Percentiles rank a stretch among this genome's conserved stretches.
These are phyloP conservation scores for Merluccius polli DNA, from an alignment of 2,797 vertebrate species.

Conservation along the genomic window DNA sequence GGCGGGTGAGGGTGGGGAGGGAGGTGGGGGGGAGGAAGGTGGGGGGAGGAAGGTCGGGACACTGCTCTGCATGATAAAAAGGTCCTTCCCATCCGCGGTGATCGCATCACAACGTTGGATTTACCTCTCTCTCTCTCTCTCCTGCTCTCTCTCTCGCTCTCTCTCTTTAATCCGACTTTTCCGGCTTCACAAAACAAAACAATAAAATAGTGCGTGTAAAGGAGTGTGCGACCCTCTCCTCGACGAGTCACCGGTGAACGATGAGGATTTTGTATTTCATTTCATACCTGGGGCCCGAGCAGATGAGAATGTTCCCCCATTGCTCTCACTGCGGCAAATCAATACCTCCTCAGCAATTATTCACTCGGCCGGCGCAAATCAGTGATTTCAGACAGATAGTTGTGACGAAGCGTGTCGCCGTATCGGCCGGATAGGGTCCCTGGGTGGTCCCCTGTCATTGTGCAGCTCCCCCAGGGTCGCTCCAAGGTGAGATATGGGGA, in stretches of 20 bases:
- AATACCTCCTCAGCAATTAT: slow-evolving; percentile 31
- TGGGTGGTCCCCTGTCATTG: slow-evolving; percentile 21
- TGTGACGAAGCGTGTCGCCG: background rate
- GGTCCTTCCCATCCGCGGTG: slow-evolving; percentile 51
- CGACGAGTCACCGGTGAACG: slow-evolving; percentile 9
- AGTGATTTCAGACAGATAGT: slow-evolving; percentile 24
- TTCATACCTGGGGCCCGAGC: slow-evolving; percentile 19
- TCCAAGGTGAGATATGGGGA: slow-evolving; percentile 41
- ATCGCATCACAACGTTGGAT: slow-evolving; percentile 59
- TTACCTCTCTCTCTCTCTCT: background rate
- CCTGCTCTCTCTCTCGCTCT: background rate
- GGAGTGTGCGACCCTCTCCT: background rate
- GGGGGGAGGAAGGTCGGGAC: slow-evolving; percentile 22
- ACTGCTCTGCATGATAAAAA: slow-evolving; percentile 68
- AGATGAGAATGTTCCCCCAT: slow-evolving; percentile 31
- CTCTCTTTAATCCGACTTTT: slow-evolving; percentile 62
- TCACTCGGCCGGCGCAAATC: slow-evolving; percentile 32
- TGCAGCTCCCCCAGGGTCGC: slow-evolving; percentile 38
- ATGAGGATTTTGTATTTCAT: slow-evolving; percentile 41
- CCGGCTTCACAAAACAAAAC: slow-evolving; percentile 30
- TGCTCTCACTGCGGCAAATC: slow-evolving; percentile 24
- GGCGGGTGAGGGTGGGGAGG: slow-evolving; percentile 7
- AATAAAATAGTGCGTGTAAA: background rate
- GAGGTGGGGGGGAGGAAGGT: slow-evolving; percentile 22
- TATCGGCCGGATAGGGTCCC: background rate